These are phyloP conservation scores for Serilophus lunatus DNA, from an alignment of 2,113 vertebrate species.

Conservation along the genomic window DNA sequence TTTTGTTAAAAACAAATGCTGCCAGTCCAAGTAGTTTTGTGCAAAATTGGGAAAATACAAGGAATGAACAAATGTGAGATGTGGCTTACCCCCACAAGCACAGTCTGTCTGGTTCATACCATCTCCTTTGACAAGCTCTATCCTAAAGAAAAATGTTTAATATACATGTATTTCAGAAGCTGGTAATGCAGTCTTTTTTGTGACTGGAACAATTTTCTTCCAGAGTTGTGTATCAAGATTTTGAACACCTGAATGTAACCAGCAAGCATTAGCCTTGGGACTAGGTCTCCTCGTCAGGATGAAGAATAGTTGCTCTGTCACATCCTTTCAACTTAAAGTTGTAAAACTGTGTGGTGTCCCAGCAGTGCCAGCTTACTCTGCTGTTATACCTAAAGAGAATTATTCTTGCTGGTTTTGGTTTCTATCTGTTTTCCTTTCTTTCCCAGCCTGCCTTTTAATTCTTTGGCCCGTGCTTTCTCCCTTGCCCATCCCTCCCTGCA, in stretches of 20 bases:
- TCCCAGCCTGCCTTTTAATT: background rate
- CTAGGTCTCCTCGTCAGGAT: background rate
- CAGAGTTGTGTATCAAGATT: background rate
- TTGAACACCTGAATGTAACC: background rate
- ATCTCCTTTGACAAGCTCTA: background rate
- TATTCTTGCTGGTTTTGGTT: background rate
- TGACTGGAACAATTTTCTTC: background rate
- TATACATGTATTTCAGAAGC: background rate
- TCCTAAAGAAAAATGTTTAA: background rate
- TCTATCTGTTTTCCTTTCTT: background rate
- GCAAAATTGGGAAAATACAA: background rate
- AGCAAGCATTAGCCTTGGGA: background rate
- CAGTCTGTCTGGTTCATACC: background rate
- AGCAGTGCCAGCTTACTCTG: background rate
- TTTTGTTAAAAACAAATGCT: background rate
- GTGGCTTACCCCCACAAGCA: background rate
- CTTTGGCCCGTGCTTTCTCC: background rate
- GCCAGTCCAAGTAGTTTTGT: background rate
- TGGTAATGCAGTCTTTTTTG: background rate
- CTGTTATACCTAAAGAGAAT: background rate
- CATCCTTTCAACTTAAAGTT: background rate
- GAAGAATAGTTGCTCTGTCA: background rate
- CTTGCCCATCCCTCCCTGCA: background rate
- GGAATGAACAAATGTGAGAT: background rate
- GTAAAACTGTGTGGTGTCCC: background rate